phyloP scores from a whole-genome alignment of 2,113 vertebrate species.

The Trachemys scripta region DNA sequence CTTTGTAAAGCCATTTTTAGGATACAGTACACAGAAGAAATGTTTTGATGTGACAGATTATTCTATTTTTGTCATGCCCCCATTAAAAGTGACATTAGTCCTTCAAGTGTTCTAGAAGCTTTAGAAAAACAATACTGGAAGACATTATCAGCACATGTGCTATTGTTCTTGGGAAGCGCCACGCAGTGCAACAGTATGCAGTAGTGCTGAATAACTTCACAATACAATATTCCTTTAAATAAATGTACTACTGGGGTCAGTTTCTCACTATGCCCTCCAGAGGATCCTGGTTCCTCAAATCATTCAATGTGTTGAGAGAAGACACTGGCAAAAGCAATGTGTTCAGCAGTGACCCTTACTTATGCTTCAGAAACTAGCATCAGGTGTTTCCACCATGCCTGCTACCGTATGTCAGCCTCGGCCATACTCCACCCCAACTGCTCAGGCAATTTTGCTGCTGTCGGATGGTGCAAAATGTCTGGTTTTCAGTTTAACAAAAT shows the following conservation, averaged over 20 bases:
- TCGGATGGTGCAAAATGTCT: neutral
- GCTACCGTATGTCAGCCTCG: neutral
- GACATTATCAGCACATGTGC: neutral
- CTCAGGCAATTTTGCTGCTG: accelerated
- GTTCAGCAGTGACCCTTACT: too few relatives aligned
- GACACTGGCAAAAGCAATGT: accelerated
- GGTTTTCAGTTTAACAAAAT: neutral
- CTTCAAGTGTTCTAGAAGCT: too few relatives aligned
- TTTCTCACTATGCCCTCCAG: too few relatives aligned
- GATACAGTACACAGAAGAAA: neutral
- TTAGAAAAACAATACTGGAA: too few relatives aligned
- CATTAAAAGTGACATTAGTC: neutral
- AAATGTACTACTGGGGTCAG: neutral
- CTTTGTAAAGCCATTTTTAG: neutral
- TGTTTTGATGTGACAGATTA: neutral
- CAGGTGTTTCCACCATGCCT: neutral
- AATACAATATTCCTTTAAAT: neutral
- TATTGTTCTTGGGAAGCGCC: neutral
- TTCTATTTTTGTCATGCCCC: neutral
- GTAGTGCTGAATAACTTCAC: neutral
- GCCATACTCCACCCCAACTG: neutral
- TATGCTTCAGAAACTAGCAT: too few relatives aligned
- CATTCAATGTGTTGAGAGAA: neutral
- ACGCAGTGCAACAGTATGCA: neutral
- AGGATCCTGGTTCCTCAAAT: neutral